Percentiles rank a stretch among this genome's conserved stretches.
Evolutionary conservation across 2,888 invertebrate species (phyloP).

Genomic region (Digitonthophagus gazella): DNA sequence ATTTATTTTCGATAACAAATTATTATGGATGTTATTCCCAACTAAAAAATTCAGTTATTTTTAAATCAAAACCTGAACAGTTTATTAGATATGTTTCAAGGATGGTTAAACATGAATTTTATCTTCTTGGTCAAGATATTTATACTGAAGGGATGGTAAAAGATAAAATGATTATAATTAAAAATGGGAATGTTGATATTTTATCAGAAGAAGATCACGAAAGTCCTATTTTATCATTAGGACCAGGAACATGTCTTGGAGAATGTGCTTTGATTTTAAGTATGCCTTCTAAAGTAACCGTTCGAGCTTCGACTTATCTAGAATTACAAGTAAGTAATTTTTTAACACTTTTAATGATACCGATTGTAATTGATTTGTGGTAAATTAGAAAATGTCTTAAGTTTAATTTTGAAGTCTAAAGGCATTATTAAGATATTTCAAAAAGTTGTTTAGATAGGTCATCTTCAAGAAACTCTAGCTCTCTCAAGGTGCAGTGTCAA

Average conservation of each 20-base stretch:
- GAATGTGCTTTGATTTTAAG: slow-evolving; percentile 56
- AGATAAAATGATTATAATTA: slow-evolving; percentile 57
- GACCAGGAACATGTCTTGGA: slow-evolving; percentile 56
- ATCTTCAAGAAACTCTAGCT: too few relatives aligned
- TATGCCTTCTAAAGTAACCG: slow-evolving; percentile 55
- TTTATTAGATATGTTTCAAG: slow-evolving; percentile 55
- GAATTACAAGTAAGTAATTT: slow-evolving; percentile 42
- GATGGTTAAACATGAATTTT: slow-evolving; percentile 56
- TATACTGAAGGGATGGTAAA: slow-evolving; percentile 55
- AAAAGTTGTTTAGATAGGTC: too few relatives aligned
- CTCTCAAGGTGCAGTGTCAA: too few relatives aligned
- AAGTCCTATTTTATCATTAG: slow-evolving; percentile 57
- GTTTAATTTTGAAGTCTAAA: too few relatives aligned
- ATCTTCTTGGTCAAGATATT: slow-evolving; percentile 56
- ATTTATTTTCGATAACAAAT: slow-evolving; percentile 56
- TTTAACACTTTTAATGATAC: background rate
- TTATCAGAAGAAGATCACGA: slow-evolving; percentile 57
- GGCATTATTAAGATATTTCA: too few relatives aligned
- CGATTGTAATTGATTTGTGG: background rate
- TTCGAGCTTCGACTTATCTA: slow-evolving; percentile 56
- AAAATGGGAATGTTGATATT: slow-evolving; percentile 54
- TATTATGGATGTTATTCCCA: slow-evolving; percentile 51
- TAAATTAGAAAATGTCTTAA: background rate
- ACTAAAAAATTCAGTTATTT: slow-evolving; percentile 55
- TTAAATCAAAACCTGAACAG: slow-evolving; percentile 56